phyloP scores from a whole-genome alignment of 2,888 invertebrate genomes.

The Pocota personata region DNA sequence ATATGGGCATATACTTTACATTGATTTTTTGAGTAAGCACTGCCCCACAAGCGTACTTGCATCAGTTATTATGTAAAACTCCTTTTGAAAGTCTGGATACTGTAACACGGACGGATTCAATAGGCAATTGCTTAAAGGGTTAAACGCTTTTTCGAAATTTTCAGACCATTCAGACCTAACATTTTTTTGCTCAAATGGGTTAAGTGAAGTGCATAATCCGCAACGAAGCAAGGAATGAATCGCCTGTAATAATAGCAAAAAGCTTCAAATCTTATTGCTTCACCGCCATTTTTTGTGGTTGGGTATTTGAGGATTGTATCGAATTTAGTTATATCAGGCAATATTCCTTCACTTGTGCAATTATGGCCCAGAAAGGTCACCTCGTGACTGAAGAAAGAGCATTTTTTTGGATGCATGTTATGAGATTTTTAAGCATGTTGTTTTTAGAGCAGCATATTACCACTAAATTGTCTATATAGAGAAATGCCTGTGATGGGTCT shows the following conservation, averaged over 20 bases:
- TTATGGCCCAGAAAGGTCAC: constrained; percentile 48
- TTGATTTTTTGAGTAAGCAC: constrained; percentile 59
- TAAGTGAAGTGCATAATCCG: constrained; percentile 10
- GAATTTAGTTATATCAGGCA: constrained; percentile 44
- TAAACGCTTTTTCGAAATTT: constrained; percentile 52
- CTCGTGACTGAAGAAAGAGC: constrained; percentile 31
- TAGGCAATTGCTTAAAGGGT: constrained; percentile 21
- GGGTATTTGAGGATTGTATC: constrained; percentile 29
- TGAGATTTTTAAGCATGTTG: constrained; percentile 44
- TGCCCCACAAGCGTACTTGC: constrained; percentile 65
- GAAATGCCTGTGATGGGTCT: background rate
- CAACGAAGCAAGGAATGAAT: constrained; percentile 45
- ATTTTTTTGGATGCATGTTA: constrained; percentile 34
- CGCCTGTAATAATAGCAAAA: constrained; percentile 57
- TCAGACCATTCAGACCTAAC: constrained; percentile 34
- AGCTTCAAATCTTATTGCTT: constrained; percentile 54
- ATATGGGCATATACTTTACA: constrained; percentile 54
- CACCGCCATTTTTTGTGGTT: constrained; percentile 47
- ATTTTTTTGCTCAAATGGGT: constrained; percentile 36
- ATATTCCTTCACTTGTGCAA: constrained; percentile 35
- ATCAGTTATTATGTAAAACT: constrained; percentile 53
- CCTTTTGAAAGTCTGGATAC: constrained; percentile 38
- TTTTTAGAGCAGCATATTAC: constrained; percentile 42
- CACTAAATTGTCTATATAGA: constrained; percentile 49
- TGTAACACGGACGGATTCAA: constrained; percentile 19